Evolutionary conservation across 2,888 invertebrate genomes (phyloP).

Genomic region (Brachyopa scutellaris): DNA sequence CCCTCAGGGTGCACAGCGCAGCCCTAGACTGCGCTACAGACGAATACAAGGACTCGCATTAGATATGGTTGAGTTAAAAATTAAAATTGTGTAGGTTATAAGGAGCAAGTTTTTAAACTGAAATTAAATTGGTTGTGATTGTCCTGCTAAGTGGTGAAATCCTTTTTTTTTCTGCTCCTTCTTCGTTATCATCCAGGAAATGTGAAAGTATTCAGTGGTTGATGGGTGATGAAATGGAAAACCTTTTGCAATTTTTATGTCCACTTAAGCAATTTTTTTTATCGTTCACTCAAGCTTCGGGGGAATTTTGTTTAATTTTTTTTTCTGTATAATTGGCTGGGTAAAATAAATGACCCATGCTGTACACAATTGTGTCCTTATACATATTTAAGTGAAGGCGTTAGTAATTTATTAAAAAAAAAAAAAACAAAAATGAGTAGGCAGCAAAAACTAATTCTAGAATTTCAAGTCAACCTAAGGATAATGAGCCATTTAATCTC

Average conservation of each 20-base stretch:
- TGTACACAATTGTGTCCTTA: not conserved
- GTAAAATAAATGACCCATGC: not conserved
- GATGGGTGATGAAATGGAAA: constrained; percentile 62
- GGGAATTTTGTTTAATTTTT: not conserved
- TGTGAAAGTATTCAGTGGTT: constrained; percentile 31
- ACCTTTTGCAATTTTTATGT: constrained; percentile 67
- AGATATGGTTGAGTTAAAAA: constrained; percentile 67
- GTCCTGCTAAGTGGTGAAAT: constrained; percentile 66
- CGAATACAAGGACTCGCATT: constrained; percentile 43
- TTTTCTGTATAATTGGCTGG: constrained; percentile 10
- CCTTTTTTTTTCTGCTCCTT: constrained; percentile 19
- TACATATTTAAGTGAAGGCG: not conserved
- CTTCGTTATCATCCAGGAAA: not conserved
- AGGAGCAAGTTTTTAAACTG: constrained; percentile 69
- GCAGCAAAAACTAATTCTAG: no score
- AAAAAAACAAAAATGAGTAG: no score
- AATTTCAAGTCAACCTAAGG: not conserved
- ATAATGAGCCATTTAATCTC: constrained; percentile 46
- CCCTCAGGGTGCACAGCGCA: constrained; percentile 27
- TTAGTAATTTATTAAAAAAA: not conserved
- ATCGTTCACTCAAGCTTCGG: constrained; percentile 9
- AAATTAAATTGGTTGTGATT: constrained; percentile 71
- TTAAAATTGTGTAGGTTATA: constrained; percentile 66
- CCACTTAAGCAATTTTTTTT: constrained; percentile 62
- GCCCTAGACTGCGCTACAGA: not conserved